phyloP scores from a whole-genome alignment of 2,797 vertebrate genomes.

The Propithecus perrieri region DNA sequence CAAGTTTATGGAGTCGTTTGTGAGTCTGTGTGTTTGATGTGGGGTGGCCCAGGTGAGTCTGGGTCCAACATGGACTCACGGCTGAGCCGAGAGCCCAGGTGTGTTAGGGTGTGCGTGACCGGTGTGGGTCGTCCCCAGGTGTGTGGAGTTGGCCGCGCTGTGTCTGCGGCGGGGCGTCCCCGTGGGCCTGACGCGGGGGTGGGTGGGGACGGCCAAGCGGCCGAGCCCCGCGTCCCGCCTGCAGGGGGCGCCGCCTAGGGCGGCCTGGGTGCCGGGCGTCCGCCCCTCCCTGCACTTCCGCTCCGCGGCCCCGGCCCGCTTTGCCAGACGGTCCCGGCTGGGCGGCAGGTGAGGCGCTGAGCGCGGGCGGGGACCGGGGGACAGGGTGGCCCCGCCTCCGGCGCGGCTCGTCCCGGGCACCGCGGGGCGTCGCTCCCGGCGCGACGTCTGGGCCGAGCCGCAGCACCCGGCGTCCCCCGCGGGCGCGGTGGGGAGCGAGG shows the following conservation, averaged over 20 bases:
- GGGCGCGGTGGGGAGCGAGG: no score
- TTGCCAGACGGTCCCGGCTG: background rate
- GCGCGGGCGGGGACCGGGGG: fast-evolving
- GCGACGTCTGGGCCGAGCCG: background rate
- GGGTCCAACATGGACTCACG: background rate
- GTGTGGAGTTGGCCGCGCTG: background rate
- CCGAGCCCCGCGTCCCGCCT: background rate
- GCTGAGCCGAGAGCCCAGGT: no score
- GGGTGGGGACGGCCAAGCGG: background rate
- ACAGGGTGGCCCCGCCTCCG: fast-evolving
- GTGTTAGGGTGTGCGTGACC: no score
- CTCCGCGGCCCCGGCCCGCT: fast-evolving
- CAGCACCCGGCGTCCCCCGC: background rate
- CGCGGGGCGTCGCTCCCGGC: fast-evolving
- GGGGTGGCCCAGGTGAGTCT: background rate
- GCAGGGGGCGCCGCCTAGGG: slow-evolving; percentile 66
- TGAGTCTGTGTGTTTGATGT: background rate
- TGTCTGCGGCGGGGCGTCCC: background rate
- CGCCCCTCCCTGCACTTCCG: background rate
- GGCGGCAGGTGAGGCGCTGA: background rate
- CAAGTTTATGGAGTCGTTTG: background rate
- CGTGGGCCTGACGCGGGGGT: background rate
- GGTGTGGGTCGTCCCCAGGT: no score
- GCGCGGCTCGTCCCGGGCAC: background rate
- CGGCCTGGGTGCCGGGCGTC: background rate